Conservation (phyloP, 1,140 invertebrate genomes). For the Cryptotermes secundus region DNA sequence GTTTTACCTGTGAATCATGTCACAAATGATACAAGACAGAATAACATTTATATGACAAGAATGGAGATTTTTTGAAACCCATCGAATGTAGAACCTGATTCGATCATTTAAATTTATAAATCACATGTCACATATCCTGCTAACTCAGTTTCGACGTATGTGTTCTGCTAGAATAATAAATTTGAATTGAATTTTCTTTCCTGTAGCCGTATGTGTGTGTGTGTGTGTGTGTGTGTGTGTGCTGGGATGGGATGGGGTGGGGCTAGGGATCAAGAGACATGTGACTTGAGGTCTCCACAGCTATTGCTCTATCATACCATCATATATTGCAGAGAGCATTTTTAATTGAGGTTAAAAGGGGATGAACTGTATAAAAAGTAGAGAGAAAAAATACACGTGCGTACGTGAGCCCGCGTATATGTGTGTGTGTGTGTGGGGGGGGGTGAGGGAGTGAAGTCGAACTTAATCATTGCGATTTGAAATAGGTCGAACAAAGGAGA, state of each 20-base stretch:
- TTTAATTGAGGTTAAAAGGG: neutral
- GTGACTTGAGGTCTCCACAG: neutral
- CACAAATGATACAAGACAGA: neutral
- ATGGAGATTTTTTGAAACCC: neutral
- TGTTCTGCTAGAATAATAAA: neutral
- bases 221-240: too few species aligned
- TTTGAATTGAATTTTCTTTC: neutral
- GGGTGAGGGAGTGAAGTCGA: neutral
- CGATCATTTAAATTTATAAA: neutral
- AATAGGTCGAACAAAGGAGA: constrained; percentile 14
- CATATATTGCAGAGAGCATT: neutral
- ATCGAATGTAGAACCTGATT: neutral
- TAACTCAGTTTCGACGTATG: neutral
- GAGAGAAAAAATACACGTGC: too few species aligned
- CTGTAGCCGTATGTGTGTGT: too few species aligned
- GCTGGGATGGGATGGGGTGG: too few species aligned
- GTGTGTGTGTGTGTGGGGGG: neutral
- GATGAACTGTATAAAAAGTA: neutral
- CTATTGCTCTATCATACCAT: neutral
- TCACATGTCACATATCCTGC: neutral
- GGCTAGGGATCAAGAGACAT: neutral
- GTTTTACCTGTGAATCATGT: neutral
- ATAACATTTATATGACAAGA: neutral
- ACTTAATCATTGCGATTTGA: constrained; percentile 24
- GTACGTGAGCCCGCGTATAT: too few species aligned